Conservation (phyloP, 1,140 invertebrate genomes). For the Whitmania pigra region DNA sequence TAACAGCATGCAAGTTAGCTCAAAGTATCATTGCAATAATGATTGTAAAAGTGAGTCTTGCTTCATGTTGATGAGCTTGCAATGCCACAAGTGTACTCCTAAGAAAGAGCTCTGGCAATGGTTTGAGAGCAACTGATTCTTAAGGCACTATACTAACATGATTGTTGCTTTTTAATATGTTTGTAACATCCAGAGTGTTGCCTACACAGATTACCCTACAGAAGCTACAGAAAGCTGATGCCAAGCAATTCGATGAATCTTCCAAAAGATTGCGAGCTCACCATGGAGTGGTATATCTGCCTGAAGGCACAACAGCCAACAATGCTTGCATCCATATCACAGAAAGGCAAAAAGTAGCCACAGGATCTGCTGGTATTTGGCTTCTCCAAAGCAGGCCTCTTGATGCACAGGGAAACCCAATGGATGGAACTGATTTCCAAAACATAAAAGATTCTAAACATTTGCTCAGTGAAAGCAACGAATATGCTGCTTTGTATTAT, state of each 20-base stretch:
- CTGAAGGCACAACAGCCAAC: conserved; percentile 7
- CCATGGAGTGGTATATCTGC: neutral
- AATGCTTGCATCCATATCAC: neutral
- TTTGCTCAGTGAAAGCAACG: neutral
- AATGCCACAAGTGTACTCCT: too few relatives aligned
- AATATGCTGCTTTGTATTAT: conserved; percentile 7
- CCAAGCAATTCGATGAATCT: neutral
- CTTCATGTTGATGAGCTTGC: too few relatives aligned
- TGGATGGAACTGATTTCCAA: neutral
- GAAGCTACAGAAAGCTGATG: neutral
- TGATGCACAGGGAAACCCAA: neutral
- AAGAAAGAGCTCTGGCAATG: too few relatives aligned
- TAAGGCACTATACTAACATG: too few relatives aligned
- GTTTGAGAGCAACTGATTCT: too few relatives aligned
- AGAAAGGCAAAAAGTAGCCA: neutral
- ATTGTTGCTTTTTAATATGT: too few relatives aligned
- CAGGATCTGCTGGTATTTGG: neutral
- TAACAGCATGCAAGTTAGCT: too few relatives aligned
- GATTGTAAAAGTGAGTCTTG: too few relatives aligned
- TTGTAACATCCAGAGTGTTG: neutral
- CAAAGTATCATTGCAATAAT: too few relatives aligned
- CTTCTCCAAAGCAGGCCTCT: neutral
- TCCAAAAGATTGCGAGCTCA: neutral
- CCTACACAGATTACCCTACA: neutral
- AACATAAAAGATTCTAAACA: conserved; percentile 8